Conservation (phyloP, 2,888 invertebrate species). For the Carterocephalus palaemon region DNA sequence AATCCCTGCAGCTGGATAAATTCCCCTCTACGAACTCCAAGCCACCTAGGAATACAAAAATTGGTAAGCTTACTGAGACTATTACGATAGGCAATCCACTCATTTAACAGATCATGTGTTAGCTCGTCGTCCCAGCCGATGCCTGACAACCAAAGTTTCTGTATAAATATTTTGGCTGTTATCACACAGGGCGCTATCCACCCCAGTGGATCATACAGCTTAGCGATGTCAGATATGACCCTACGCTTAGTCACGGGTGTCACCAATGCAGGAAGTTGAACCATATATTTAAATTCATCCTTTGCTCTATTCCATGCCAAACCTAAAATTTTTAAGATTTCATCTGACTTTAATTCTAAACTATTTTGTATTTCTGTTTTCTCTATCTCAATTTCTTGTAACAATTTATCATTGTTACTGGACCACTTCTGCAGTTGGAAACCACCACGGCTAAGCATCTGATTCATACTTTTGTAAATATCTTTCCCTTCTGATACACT, state of each 20-base stretch:
- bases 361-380: no score
- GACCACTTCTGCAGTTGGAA: no score
- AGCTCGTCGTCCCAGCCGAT: conserved; percentile 35
- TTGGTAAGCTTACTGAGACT: conserved; percentile 17
- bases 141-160: conserved; percentile 36
- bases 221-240: conserved; percentile 5
- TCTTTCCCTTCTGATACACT: no score
- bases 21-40: conserved; percentile 14
- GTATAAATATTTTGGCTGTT: conserved; percentile 36
- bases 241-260: conserved; percentile 6
- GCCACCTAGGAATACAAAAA: conserved; percentile 28
- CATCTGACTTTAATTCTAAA: no score
- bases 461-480: no score
- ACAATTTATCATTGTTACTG: no score
- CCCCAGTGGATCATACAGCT: conserved; percentile 27
- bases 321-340: no score
- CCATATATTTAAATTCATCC: no score
- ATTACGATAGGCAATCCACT: conserved; percentile 30
- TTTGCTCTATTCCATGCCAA: no score
- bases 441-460: no score
- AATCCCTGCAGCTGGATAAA: conserved; percentile 32
- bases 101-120: conserved; percentile 19
- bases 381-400: no score
- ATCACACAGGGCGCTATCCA: conserved; percentile 37
- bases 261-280: not conserved